Evolutionary conservation across 2,888 invertebrate genomes (phyloP).

Genomic region (Dexiosoma caninum): DNA sequence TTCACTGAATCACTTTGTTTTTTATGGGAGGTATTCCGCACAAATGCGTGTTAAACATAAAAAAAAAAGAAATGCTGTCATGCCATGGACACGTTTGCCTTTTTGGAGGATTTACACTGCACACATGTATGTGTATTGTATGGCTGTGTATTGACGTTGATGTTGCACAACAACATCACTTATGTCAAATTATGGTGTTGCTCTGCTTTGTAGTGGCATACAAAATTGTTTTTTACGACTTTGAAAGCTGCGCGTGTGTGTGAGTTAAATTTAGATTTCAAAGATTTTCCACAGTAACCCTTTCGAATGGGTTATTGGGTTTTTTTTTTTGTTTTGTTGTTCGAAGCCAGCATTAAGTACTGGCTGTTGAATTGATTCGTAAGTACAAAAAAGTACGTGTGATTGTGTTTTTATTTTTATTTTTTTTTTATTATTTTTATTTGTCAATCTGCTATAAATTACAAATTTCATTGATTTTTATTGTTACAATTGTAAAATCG

Average conservation of each 20-base stretch:
- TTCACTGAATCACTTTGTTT: not conserved
- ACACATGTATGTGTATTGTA: not conserved
- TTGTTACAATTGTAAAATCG: constrained; percentile 58
- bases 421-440: constrained; percentile 12
- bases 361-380: constrained; percentile 15
- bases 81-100: constrained; percentile 35
- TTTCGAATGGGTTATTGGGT: constrained; percentile 35
- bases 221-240: constrained; percentile 76
- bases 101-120: not conserved
- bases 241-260: constrained; percentile 52
- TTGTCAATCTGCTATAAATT: constrained; percentile 73
- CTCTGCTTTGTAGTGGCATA: constrained; percentile 77
- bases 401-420: constrained; percentile 11
- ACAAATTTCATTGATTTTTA: constrained; percentile 65
- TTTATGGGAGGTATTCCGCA: too few species aligned
- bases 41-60: not conserved
- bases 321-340: constrained; percentile 21
- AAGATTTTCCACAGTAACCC: constrained; percentile 54
- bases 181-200: constrained; percentile 74
- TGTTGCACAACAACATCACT: constrained; percentile 64
- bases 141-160: not conserved
- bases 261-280: constrained; percentile 13
- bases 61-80: not conserved
- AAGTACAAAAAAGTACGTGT: constrained; percentile 19
- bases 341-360: constrained; percentile 43